phyloP scores from a whole-genome alignment of 2,888 invertebrate species.

The Petrophora chlorosata region DNA sequence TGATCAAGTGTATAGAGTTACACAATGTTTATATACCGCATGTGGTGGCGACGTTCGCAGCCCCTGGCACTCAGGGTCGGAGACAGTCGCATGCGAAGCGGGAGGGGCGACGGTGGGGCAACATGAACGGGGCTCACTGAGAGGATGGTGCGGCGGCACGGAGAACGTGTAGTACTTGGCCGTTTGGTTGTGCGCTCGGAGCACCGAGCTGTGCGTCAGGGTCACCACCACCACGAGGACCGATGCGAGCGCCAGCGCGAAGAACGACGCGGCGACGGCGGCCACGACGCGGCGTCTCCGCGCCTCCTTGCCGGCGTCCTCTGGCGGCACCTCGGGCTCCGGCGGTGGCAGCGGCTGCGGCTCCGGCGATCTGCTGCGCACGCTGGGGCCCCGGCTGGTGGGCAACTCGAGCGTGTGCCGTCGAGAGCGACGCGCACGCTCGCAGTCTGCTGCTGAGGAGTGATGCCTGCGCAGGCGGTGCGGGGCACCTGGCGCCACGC shows the following conservation, averaged over 20 bases:
- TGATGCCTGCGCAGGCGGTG: constrained; percentile 78
- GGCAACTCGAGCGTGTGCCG: constrained; percentile 76
- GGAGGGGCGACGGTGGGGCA: constrained; percentile 84
- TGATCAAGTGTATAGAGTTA: constrained; percentile 50
- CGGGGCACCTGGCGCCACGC: constrained; percentile 74
- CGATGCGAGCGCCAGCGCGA: constrained; percentile 88
- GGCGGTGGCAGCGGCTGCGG: constrained; percentile 62
- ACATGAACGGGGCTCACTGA: constrained; percentile 85
- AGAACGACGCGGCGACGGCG: constrained; percentile 88
- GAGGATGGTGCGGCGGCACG: constrained; percentile 84
- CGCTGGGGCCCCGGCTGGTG: constrained; percentile 74
- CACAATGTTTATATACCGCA: constrained; percentile 69
- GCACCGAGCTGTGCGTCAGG: constrained; percentile 88
- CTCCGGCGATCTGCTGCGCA: constrained; percentile 75
- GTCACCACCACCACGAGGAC: constrained; percentile 91
- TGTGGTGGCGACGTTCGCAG: constrained; percentile 77
- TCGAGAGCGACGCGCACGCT: constrained; percentile 74
- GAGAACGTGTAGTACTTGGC: constrained; percentile 87
- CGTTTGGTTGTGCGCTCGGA: constrained; percentile 85
- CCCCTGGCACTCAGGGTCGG: constrained; percentile 81
- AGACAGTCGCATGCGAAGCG: constrained; percentile 83
- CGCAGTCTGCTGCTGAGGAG: constrained; percentile 78
- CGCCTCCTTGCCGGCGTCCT: constrained; percentile 85
- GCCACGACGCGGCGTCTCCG: constrained; percentile 88
- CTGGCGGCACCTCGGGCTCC: constrained; percentile 73